Conservation (phyloP, 2,888 invertebrate species). For the Drosophila mimica region DNA sequence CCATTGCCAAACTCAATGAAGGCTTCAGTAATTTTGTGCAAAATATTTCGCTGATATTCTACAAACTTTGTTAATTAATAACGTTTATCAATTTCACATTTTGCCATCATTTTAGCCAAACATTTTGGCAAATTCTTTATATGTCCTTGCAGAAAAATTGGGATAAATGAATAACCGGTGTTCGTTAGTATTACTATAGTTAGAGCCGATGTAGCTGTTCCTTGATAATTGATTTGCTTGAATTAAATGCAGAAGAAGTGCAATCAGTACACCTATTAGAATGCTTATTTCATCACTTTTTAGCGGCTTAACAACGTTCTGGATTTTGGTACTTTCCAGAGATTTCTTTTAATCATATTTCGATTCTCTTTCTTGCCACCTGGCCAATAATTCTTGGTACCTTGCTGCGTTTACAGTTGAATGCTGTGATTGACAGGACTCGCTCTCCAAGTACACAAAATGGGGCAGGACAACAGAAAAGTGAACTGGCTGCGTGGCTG, state of each 20-base stretch:
- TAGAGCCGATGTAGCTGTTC: background rate
- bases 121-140: background rate
- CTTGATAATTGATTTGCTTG: background rate
- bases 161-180: background rate
- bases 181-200: background rate
- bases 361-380: background rate
- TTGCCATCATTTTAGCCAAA: background rate
- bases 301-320: background rate
- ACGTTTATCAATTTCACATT: slow-evolving; percentile 37
- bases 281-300: background rate
- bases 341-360: background rate
- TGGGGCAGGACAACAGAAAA: background rate
- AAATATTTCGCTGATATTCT: slow-evolving; percentile 14
- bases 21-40: slow-evolving; percentile 21
- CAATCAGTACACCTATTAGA: background rate
- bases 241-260: background rate
- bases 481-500: background rate
- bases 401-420: background rate
- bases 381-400: background rate
- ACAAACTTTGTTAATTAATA: slow-evolving; percentile 54
- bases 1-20: slow-evolving; percentile 13
- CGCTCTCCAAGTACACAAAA: background rate
- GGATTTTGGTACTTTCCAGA: background rate
- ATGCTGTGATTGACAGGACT: background rate
- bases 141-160: background rate